Evolutionary conservation across 2,113 vertebrate genomes (phyloP).

Genomic region (Varanus komodoensis): DNA sequence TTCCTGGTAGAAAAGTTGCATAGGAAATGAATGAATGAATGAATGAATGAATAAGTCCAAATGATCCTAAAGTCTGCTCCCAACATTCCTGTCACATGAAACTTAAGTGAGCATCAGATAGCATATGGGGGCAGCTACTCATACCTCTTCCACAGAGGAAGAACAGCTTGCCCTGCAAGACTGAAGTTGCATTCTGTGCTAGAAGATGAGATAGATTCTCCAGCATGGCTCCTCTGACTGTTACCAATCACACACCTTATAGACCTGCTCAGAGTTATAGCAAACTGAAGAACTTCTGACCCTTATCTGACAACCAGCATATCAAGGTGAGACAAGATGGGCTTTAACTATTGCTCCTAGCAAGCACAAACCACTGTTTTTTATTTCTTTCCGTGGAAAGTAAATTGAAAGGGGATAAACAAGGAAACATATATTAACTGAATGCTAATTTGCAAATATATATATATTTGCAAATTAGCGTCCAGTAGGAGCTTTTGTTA

Average conservation of each 20-base stretch:
- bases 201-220: conserved; percentile 1
- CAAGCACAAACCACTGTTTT: conserved; percentile 54
- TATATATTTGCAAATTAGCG: conserved; percentile 58
- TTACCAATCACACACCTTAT: conserved; percentile 48
- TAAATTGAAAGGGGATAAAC: conserved; percentile 57
- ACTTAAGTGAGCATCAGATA: not conserved
- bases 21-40: not conserved
- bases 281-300: conserved; percentile 58
- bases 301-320: conserved; percentile 49
- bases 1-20: no score
- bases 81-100: not conserved
- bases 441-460: conserved; percentile 43
- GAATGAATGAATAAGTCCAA: no score
- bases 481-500: conserved; percentile 60
- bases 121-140: not conserved
- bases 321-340: conserved; percentile 58
- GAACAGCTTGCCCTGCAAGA: not conserved
- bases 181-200: not conserved
- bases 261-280: conserved; percentile 57
- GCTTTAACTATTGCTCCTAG: conserved; percentile 59
- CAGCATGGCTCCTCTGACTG: not conserved
- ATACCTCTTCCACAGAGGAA: not conserved
- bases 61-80: not conserved
- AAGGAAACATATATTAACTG: conserved; percentile 53
- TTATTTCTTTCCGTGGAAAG: conserved; percentile 58